Percentiles rank a stretch among this genome's conserved stretches.
These are phyloP conservation scores for Lagenorhynchus albirostris DNA, from an alignment of 2,113 vertebrate genomes.

Conservation along the genomic window DNA sequence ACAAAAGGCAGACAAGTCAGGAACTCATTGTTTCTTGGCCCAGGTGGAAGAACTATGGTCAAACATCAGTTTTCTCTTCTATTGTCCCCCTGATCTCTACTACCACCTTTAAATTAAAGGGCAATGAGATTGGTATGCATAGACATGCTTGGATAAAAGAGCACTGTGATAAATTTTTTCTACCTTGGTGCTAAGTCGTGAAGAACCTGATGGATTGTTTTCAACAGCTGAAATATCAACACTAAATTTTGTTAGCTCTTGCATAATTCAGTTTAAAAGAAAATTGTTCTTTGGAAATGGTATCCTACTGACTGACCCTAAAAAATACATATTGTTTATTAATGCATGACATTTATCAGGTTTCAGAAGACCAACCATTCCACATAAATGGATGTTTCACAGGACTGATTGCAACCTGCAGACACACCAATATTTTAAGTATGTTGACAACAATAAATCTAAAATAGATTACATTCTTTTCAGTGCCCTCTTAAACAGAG, in stretches of 20 bases:
- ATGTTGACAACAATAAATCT: background rate
- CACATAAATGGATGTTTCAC: slow-evolving; percentile 1
- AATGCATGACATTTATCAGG: background rate
- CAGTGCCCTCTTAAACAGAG: background rate
- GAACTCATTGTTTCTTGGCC: background rate
- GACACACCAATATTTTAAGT: background rate
- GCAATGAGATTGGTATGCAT: background rate
- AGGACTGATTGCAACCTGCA: background rate
- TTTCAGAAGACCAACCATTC: background rate
- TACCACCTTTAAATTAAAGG: slow-evolving; percentile 17
- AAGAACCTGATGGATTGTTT: background rate
- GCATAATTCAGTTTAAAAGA: slow-evolving; percentile 35
- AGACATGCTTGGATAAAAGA: background rate
- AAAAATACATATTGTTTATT: slow-evolving; percentile 3
- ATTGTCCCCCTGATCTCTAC: background rate
- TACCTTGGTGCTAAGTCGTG: background rate
- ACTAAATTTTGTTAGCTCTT: slow-evolving; percentile 23
- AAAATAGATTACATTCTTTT: background rate
- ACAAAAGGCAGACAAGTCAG: slow-evolving; percentile 22
- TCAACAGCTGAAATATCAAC: background rate
- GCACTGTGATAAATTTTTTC: background rate
- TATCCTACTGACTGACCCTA: background rate
- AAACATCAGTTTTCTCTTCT: background rate
- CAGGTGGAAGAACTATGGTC: background rate
- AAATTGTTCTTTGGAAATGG: slow-evolving; percentile 29